Evolutionary conservation across 2,888 invertebrate species (phyloP), one percentile per base, ranked within the genome.

Genomic region (Rhimphoctona megacephalus): DNA sequence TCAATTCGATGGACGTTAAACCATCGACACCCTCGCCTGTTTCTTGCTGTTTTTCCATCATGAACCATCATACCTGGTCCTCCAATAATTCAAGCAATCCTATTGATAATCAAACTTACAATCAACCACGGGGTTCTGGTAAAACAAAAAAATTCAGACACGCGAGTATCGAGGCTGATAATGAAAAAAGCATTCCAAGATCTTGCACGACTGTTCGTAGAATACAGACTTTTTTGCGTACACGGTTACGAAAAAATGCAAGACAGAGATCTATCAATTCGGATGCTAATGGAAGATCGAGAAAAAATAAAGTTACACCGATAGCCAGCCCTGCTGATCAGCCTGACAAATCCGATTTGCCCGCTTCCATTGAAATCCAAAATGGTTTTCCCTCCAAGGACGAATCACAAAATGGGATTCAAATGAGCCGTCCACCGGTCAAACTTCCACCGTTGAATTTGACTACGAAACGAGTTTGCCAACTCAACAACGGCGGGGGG

Each of bases 21-120:
- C 93, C 94, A 2, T 92, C 93, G 9, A 94, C 94, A 0, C 93
- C 94, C 0, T 94, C 94, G 22, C 94, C 94, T 1, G 94, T 94
- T 0, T 93, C 94, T 7, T 94, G 94, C 72, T 94, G 94, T 70
- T 94, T 94, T 77, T 92, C 93, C 7, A 92, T 94, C 0, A 91
- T 92, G 72, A 91, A 90, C 66, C 79, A 89, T 22, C 82, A 91
- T 43, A 61, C 88, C 0, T 89, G 88, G 85, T 39, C 78, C 11
- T 72, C 72, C 2, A 79, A 81, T 33, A 30, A 22, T 22, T 86
- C 83, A 2, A 81, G 64, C 54, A 88, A 86, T 61, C 22, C 54
- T 52, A 54, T 39, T 8, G 80, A 87, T 5, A 89, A 81, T 33
- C n/a, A 73, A 74, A 67, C 81, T 36, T 52, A 46, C 36, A n/a